Base-by-base conservation (phyloP, 35 echinoderm and acorn worm species). In the Strongylocentrotus purpuratus region DNA sequence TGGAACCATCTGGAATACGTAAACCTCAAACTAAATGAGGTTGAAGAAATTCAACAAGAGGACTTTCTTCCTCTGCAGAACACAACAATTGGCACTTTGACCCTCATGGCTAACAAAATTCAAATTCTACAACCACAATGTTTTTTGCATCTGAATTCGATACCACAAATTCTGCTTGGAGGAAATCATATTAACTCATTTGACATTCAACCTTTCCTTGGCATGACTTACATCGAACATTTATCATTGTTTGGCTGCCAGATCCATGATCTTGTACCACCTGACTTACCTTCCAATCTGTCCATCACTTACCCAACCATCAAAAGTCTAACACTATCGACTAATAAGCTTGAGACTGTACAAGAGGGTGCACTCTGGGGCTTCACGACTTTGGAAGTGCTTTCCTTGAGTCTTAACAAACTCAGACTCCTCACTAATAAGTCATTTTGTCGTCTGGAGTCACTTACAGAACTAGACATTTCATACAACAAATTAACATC, bases 51-150 rank as follows among this genome's bases (percentile, higher is more conserved):
- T 31, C 46, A 28, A 7, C 45, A 55, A 31, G n/a, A 55, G 4
- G 91, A 92, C 91, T 92, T 92, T 18, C 48, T 48, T 31, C 91
- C 91, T 28, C 91, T 92, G 91, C 46, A 92, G 46, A 92, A 92
- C 46, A 48, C 45, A 25, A 48, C 91, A 14, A 46, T 92, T 4
- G 2, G 9, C 14, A 46, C 9, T 31, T 31, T 92, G 32, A 22
- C 32, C 45, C 0, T 92, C 9, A 0, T 22, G 3, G 28, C 31
- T 9, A 92, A 92, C 91, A 22, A 92, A 46, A 92, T 92, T 52
- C 14, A 55, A 25, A 11, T 48, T 55, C 46, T 92, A 55, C 91
- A 31, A 45, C 45, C 41, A 33, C 45, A 31, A 52, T 18, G 13
- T 9, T 92, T 92, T 31, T 9, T 31, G 31, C 91, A 92, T 31